phyloP scores from a whole-genome alignment of 2,888 invertebrate genomes.

The Drosophila sordidapex region DNA sequence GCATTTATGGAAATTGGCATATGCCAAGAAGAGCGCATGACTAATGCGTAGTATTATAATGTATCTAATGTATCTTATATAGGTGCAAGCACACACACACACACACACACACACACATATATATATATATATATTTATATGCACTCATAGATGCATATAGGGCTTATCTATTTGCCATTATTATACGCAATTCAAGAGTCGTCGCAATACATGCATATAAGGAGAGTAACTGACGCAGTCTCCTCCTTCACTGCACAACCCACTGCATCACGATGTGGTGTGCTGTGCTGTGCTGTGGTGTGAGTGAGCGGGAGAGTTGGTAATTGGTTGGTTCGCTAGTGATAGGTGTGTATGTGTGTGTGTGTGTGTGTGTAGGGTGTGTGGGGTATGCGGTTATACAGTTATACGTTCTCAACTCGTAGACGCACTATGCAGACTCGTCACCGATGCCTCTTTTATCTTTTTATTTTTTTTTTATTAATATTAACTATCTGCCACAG shows the following conservation, averaged over 20 bases:
- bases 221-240: constrained; percentile 22
- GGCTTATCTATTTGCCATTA: constrained; percentile 49
- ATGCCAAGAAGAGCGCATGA: constrained; percentile 31
- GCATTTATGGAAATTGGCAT: constrained; percentile 18
- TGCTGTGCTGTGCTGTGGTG: neutral
- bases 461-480: neutral
- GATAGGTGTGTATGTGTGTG: neutral
- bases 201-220: constrained; percentile 26
- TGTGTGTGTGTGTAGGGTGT: neutral
- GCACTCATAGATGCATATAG: neutral
- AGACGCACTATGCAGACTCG: constrained; percentile 29
- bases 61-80: neutral
- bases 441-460: constrained; percentile 9
- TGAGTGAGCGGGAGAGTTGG: neutral
- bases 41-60: constrained; percentile 24
- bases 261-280: neutral
- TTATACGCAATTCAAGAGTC: constrained; percentile 33
- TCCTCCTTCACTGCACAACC: neutral
- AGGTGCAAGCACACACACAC: neutral
- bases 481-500: constrained; percentile 42
- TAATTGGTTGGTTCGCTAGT: constrained; percentile 1
- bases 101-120: neutral
- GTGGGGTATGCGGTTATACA: neutral
- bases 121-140: neutral
- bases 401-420: constrained; percentile 22